These are phyloP conservation scores for Drosophila takahashii DNA, from an alignment of 1,140 invertebrate genomes.

Conservation along the genomic window DNA sequence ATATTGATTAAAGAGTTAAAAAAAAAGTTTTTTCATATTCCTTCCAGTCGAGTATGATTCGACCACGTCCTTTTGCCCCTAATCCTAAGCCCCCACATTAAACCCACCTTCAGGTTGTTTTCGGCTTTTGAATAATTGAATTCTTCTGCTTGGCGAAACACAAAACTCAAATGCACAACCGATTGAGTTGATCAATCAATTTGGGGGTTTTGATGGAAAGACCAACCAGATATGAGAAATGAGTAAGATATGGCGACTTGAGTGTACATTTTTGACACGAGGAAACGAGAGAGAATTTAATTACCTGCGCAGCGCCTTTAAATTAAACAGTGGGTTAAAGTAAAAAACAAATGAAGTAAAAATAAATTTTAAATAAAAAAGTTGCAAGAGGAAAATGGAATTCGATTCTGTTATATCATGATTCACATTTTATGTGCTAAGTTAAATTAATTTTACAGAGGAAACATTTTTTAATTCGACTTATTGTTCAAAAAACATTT, in stretches of 20 bases:
- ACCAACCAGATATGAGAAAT: slow-evolving; percentile 32
- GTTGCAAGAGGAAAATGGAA: no score
- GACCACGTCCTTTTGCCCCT: slow-evolving; percentile 16
- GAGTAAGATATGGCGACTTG: slow-evolving; percentile 33
- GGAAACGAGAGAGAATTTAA: background rate
- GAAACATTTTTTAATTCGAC: no score
- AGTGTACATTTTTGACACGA: slow-evolving; percentile 1
- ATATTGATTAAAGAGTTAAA: slow-evolving; percentile 46
- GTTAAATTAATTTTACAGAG: no score
- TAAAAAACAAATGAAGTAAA: background rate
- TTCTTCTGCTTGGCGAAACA: slow-evolving; percentile 76
- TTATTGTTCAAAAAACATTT: no score
- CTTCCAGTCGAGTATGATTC: background rate
- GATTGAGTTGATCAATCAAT: slow-evolving; percentile 74
- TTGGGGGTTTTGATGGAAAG: slow-evolving; percentile 29
- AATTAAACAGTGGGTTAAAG: background rate
- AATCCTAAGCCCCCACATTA: background rate
- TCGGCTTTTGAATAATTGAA: slow-evolving; percentile 73
- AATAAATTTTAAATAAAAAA: no score
- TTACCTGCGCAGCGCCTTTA: background rate
- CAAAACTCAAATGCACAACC: slow-evolving; percentile 67
- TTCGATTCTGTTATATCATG: no score
- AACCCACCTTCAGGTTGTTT: slow-evolving; percentile 54
- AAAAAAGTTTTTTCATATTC: background rate
- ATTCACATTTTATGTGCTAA: no score